These are phyloP conservation scores for Ferdinandea cuprea DNA, from an alignment of 2,888 invertebrate genomes.

Conservation along the genomic window DNA sequence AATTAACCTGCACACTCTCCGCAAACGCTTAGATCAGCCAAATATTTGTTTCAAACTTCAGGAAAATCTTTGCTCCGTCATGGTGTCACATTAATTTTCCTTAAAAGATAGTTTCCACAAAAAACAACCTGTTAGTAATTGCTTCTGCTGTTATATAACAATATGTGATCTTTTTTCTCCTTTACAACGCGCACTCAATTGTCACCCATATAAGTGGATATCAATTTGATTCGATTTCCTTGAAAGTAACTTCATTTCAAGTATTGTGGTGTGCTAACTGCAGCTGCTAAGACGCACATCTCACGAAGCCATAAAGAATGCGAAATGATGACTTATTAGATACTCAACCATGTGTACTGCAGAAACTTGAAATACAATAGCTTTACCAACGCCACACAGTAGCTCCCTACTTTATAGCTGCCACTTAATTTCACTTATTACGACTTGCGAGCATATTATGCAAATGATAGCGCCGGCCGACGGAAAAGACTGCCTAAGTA, in stretches of 20 bases:
- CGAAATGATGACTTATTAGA: constrained; percentile 1
- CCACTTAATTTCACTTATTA: constrained; percentile 35
- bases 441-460: constrained; percentile 21
- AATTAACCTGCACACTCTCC: too few species aligned
- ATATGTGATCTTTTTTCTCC: not conserved
- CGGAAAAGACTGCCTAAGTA: not conserved
- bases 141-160: not conserved
- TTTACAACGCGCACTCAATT: not conserved
- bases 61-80: too few species aligned
- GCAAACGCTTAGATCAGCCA: too few species aligned
- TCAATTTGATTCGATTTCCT: not conserved
- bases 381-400: not conserved
- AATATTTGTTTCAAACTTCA: too few species aligned
- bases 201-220: not conserved
- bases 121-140: not conserved
- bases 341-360: not conserved
- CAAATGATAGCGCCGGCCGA: constrained; percentile 41
- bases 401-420: constrained; percentile 2
- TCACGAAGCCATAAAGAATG: constrained; percentile 30
- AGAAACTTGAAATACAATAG: not conserved
- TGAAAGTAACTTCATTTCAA: not conserved
- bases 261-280: not conserved
- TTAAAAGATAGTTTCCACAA: too few species aligned
- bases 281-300: constrained; percentile 22
- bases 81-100: too few species aligned